A percentile compares a stretch with the other conserved stretches of the same genome.
Conservation (phyloP, 2,113 vertebrate species). For the Aix galericulata region DNA sequence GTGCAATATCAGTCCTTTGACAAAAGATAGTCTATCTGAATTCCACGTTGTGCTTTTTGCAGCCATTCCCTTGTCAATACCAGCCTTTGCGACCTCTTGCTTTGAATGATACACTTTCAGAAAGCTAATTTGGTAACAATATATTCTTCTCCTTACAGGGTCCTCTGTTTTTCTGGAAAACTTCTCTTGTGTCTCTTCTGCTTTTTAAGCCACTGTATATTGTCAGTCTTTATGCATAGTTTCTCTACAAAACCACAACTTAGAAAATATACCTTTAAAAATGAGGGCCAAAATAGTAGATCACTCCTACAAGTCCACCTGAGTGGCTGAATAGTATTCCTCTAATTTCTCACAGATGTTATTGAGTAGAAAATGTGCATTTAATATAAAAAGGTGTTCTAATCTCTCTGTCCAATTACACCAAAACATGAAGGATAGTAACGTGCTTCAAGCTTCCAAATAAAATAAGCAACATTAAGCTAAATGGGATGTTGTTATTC, state of each 20-base stretch:
- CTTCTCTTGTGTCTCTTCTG: not conserved
- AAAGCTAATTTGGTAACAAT: not conserved
- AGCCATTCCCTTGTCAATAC: not conserved
- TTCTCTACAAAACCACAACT: not conserved
- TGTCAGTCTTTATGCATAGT: not conserved
- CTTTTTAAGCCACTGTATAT: not conserved
- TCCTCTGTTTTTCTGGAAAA: not conserved
- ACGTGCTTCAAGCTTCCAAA: not conserved
- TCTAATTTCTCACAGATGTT: conserved; percentile 5
- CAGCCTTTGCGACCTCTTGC: not conserved
- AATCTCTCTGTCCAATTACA: conserved; percentile 45
- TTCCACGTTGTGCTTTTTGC: not conserved
- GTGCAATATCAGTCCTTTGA: not conserved
- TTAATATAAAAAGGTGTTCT: conserved; percentile 54
- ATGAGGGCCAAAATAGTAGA: not conserved
- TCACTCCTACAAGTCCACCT: not conserved
- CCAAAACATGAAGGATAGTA: conserved; percentile 11
- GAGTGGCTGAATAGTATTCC: not conserved
- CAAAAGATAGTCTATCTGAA: not conserved
- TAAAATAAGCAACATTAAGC: not conserved
- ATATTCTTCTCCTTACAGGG: not conserved
- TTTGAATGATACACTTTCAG: conserved; percentile 4
- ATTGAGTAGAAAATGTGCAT: conserved; percentile 28
- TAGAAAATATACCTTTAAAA: conserved; percentile 20
- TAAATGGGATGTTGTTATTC: not conserved